Evolutionary conservation across 30 jellyfish, hydroid and myxozoan species (phyloP), one percentile per base, ranked within the genome.

Genomic region (Nemopilema nomurai): DNA sequence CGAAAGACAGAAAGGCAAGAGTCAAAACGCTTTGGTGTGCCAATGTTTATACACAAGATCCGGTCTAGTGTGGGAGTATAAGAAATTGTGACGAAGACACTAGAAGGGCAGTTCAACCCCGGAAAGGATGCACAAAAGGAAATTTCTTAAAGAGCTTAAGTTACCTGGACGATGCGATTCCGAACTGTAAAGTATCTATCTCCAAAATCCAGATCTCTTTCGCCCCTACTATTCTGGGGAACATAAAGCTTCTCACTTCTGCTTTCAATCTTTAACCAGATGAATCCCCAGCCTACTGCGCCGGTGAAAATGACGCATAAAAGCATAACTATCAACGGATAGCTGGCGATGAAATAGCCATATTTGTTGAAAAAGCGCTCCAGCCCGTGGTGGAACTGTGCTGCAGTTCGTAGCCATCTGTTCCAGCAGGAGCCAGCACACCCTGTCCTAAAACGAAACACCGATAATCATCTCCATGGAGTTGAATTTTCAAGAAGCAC

Each of bases 221-320:
- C 76, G 18, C 87, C 79, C 25, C 87, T 57, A 31, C 77, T 84
- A 66, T 84, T 65, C 26, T 76, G 87, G 4, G 93, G 93, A 4
- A 84, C 87, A 62, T 33, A 84, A 6, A 84, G 82, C 76, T 84
- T 65, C 30, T 84, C 93, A 0, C 79, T 62, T 31, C 89, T 63
- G 51, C 65, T 20, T 63, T 84, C 93, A 4, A 75, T 20, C 19
- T 84, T 68, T 24, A 74, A 8, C 75, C 67, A 16, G 0, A 25
- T 7, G 23, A 84, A 65, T 23, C 93, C 93, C 87, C 75, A 75
- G 1, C 83, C 69, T 28, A 74, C 33, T 32, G 67, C 81, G n/a
- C 82, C 87, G 8, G 87, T 41, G 17, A 74, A 17, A 4, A 75
- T n/a, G 22, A 84, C 28, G 81, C 83, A 51, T 18, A 65, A 13